Evolutionary conservation across 2,888 invertebrate genomes (phyloP).

Genomic region (Drosophila lutescens): DNA sequence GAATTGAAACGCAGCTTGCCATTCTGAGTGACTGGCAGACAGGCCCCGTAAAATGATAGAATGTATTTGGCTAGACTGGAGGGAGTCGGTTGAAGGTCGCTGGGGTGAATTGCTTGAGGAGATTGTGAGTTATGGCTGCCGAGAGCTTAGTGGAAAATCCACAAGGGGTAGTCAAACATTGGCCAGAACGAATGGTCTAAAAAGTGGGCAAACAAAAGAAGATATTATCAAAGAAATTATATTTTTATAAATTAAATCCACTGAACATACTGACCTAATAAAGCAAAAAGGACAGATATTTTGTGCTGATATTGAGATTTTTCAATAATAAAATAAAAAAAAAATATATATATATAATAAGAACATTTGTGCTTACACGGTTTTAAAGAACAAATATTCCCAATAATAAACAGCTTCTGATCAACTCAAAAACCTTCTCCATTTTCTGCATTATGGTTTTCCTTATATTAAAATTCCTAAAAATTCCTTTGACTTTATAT

Average conservation of each 20-base stretch:
- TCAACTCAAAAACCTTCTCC: neutral
- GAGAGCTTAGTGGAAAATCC: neutral
- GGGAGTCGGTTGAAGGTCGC: conserved; percentile 33
- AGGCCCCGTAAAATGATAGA: conserved; percentile 17
- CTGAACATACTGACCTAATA: too few relatives aligned
- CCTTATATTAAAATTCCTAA: neutral
- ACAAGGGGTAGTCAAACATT: neutral
- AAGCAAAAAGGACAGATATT: too few relatives aligned
- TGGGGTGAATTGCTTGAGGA: conserved; percentile 25
- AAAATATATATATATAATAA: too few relatives aligned
- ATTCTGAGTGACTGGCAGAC: conserved; percentile 34
- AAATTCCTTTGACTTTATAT: neutral
- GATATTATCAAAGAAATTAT: neutral
- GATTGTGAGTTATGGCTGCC: conserved; percentile 22
- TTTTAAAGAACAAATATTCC: too few relatives aligned
- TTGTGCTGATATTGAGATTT: too few relatives aligned
- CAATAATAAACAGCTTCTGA: too few relatives aligned
- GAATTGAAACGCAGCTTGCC: conserved; percentile 33
- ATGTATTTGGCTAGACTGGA: conserved; percentile 32
- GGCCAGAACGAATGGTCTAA: neutral
- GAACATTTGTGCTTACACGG: too few relatives aligned
- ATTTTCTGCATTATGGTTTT: neutral
- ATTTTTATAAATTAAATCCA: too few relatives aligned
- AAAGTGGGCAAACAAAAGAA: neutral
- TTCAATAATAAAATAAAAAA: too few relatives aligned